Conservation (phyloP, 37 sponge, comb jelly and placozoan genomes). For the Corticium candelabrum region DNA sequence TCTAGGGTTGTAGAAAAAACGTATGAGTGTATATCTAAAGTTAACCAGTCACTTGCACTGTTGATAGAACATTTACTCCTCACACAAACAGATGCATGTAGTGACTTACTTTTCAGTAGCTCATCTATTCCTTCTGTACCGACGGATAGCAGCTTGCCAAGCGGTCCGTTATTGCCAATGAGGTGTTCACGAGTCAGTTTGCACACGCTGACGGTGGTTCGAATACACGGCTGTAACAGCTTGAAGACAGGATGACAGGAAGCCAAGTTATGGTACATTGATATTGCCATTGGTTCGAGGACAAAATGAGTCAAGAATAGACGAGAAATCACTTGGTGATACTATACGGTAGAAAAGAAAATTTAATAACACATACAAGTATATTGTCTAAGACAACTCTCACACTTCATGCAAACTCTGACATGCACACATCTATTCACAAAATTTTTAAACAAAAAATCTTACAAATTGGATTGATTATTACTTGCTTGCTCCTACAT, state of each 20-base stretch:
- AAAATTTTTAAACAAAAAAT: too few relatives aligned
- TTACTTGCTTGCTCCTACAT: too few relatives aligned
- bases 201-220: conserved; percentile 41
- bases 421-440: too few relatives aligned
- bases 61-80: too few relatives aligned
- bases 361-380: not conserved
- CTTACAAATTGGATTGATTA: too few relatives aligned
- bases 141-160: conserved; percentile 30
- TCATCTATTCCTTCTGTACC: conserved; percentile 17
- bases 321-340: conserved; percentile 40
- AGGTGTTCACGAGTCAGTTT: conserved; percentile 16
- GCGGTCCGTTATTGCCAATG: conserved; percentile 18
- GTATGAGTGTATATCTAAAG: too few relatives aligned
- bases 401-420: too few relatives aligned
- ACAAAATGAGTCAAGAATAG: conserved; percentile 8
- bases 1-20: not conserved
- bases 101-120: not conserved
- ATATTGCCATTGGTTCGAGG: conserved; percentile 48
- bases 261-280: conserved; percentile 45
- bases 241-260: conserved; percentile 50
- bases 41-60: too few relatives aligned
- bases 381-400: too few relatives aligned
- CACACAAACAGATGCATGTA: too few relatives aligned
- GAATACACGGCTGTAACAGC: conserved; percentile 43
- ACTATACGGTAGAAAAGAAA: conserved; percentile 11